Evolutionary conservation across 2,113 vertebrate genomes (phyloP), one percentile per base, ranked within the genome.

Genomic region (Mobula hypostoma): DNA sequence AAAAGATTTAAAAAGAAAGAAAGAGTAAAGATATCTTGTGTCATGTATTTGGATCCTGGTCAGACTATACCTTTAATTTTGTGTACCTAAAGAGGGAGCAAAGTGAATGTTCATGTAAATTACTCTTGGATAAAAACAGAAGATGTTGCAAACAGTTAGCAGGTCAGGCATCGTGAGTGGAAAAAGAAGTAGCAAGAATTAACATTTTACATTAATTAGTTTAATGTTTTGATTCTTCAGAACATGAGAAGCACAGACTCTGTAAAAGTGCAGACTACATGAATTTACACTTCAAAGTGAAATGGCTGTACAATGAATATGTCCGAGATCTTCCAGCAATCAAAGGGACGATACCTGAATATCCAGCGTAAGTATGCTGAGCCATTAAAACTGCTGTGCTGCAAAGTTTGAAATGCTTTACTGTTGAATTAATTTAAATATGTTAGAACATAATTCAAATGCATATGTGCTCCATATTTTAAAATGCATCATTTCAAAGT

Each of bases 241-340:
- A 99, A 94, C 99, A 99, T 5, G 99, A 99, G 96, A 99, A 98
- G 95, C 97, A 98, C 95, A 95, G 97, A 0, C 97, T 98, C 94
- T 99, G 98, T 96, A 99, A 98, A 96, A 99, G 99, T n/a, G 98
- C 99, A 0, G 99, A 99, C 97, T 99, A 99, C 96, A 99, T 99
- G 99, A 99, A 99, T 95, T 97, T 99, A 94, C 99, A 99, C 96
- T 99, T 99, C 96, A 99, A 99, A 96, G 99, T 99, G 95, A 99
- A 99, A 95, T 99, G 99, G 99, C 97, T 99, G 17, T 97, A 98
- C 97, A 99, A 99, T 0, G 99, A 99, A 94, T 99, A 99, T 0
- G 97, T 99, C 40, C 97, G 96, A 94, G 98, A 98, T 94, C 97
- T 99, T 95, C 98, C 98, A 14, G 97, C 96, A 95, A 96, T 98